A percentile compares a stretch with the other conserved stretches of the same genome.
These are phyloP conservation scores for Ennomos quercinarius DNA, from an alignment of 2,888 invertebrate species.

Conservation along the genomic window DNA sequence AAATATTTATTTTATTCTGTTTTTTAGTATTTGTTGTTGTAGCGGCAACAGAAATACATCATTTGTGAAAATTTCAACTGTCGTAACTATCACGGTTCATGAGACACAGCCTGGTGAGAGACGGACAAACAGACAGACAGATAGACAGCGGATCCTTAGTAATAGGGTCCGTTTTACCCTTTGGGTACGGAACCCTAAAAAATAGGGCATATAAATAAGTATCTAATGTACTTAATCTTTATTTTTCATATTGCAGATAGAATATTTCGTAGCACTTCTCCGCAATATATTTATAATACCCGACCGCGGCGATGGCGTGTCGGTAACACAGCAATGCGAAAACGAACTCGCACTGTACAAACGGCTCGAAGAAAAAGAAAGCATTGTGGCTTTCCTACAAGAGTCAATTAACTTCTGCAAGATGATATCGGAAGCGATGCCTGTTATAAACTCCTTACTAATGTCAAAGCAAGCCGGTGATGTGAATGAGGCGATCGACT, in stretches of 20 bases:
- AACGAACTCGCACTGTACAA: slow-evolving; percentile 78
- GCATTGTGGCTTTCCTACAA: slow-evolving; percentile 89
- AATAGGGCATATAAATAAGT: no score
- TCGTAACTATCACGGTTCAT: no score
- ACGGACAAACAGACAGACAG: no score
- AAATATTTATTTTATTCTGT: no score
- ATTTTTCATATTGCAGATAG: slow-evolving; percentile 59
- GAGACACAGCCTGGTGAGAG: no score
- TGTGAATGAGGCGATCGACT: slow-evolving; percentile 94
- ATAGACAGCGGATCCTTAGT: no score
- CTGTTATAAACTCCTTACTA: slow-evolving; percentile 89
- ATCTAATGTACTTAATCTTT: neutral
- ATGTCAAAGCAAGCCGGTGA: slow-evolving; percentile 91
- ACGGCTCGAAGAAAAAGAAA: slow-evolving; percentile 85
- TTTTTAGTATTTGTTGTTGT: no score
- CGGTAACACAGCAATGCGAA: slow-evolving; percentile 72
- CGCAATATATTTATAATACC: slow-evolving; percentile 75
- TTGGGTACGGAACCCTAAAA: no score
- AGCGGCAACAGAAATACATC: no score
- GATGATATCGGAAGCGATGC: slow-evolving; percentile 75
- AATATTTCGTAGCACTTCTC: slow-evolving; percentile 76
- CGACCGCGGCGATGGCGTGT: slow-evolving; percentile 59
- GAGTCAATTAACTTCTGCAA: slow-evolving; percentile 85
- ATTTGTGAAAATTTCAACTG: no score
- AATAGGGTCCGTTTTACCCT: no score